Conservation (phyloP, 2,797 vertebrate species). For the Gila robusta region DNA sequence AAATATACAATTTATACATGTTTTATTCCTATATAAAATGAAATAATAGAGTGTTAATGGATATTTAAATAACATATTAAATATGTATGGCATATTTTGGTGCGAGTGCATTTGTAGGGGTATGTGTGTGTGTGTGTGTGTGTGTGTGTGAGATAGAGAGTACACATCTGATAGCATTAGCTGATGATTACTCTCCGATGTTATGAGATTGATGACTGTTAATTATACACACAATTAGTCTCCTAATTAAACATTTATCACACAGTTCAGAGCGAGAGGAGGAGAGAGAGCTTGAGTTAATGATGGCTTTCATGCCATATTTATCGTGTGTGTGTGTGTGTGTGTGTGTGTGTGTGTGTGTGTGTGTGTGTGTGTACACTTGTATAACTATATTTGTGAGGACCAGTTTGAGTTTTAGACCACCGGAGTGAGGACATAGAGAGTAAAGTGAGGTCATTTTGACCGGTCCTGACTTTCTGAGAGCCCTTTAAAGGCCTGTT, state of each 20-base stretch:
- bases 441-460: too few relatives aligned
- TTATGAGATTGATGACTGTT: constrained; percentile 65
- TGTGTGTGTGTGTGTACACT: constrained; percentile 19
- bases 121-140: neutral
- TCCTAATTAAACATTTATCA: constrained; percentile 63
- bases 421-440: too few relatives aligned
- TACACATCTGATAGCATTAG: constrained; percentile 52
- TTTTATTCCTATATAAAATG: neutral
- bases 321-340: constrained; percentile 35
- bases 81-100: constrained; percentile 19
- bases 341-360: constrained; percentile 17
- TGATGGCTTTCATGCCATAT: constrained; percentile 32
- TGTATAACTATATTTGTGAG: too few relatives aligned
- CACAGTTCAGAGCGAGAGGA: constrained; percentile 40
- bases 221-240: constrained; percentile 63
- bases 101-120: neutral
- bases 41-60: constrained; percentile 14
- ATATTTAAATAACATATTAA: constrained; percentile 20
- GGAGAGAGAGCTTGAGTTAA: constrained; percentile 33
- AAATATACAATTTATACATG: neutral
- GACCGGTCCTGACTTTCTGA: too few relatives aligned
- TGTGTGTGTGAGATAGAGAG: neutral
- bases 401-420: too few relatives aligned
- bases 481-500: too few relatives aligned
- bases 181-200: constrained; percentile 55